Percentiles rank a stretch among this genome's conserved stretches.
These are phyloP conservation scores for Plestiodon gilberti DNA, from an alignment of 2,113 vertebrate species.

Conservation along the genomic window DNA sequence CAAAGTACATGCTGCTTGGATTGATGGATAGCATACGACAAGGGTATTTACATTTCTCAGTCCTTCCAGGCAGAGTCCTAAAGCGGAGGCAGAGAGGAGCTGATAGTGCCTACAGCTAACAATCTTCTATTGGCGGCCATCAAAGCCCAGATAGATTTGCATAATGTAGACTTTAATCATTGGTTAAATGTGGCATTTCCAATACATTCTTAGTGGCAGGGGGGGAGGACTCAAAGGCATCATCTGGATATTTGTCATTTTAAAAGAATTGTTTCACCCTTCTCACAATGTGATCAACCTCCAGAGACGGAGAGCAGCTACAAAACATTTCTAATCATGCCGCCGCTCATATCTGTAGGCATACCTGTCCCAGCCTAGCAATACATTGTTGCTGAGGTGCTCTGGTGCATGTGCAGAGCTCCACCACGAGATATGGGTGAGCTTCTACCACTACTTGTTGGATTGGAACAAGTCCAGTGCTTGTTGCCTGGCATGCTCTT, in stretches of 20 bases:
- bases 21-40: constrained; percentile 25
- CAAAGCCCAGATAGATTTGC: constrained; percentile 45
- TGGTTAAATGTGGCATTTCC: constrained; percentile 29
- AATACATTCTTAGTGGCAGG: not conserved
- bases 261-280: not conserved
- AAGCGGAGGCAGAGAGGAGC: constrained; percentile 8
- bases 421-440: not conserved
- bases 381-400: not conserved
- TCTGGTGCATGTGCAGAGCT: not conserved
- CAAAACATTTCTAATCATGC: too few relatives aligned
- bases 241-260: not conserved
- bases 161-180: constrained; percentile 15
- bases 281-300: not conserved
- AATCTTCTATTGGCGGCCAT: constrained; percentile 43
- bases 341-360: not conserved
- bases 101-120: constrained; percentile 24
- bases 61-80: constrained; percentile 10
- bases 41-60: constrained; percentile 18
- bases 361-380: not conserved
- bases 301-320: not conserved
- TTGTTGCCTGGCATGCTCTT: too few relatives aligned
- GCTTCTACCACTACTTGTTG: too few relatives aligned
- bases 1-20: constrained; percentile 8
- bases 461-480: too few relatives aligned
- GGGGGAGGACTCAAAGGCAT: not conserved